Conservation (phyloP, 2,888 invertebrate genomes). For the Heteromurus nitidus region DNA sequence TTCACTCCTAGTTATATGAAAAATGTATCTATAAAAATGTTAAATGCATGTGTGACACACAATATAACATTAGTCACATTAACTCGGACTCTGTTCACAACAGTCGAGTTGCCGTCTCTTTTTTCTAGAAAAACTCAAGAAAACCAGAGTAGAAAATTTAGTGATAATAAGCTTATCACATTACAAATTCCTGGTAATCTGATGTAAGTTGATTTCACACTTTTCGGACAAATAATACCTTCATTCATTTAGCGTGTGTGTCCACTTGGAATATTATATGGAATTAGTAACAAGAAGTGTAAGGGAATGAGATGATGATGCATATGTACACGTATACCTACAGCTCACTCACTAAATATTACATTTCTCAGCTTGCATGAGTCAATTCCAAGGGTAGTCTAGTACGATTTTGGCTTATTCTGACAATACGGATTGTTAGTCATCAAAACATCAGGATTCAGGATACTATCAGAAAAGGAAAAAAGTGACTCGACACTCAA, state of each 20-base stretch:
- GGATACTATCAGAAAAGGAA: neutral
- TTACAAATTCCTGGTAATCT: constrained; percentile 37
- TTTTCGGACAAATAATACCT: constrained; percentile 39
- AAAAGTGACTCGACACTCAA: too few relatives aligned
- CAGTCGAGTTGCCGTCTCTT: neutral
- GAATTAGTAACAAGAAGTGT: neutral
- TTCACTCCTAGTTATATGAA: neutral
- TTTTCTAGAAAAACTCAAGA: neutral
- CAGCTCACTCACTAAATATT: too few relatives aligned
- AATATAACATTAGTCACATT: neutral
- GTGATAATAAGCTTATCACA: constrained; percentile 25
- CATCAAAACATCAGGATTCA: constrained; percentile 34
- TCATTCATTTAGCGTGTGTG: constrained; percentile 8
- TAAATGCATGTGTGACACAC: too few relatives aligned
- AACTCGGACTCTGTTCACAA: neutral
- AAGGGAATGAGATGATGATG: too few relatives aligned
- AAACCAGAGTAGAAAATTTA: neutral
- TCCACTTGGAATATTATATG: too few relatives aligned
- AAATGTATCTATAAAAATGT: neutral
- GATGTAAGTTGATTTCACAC: constrained; percentile 48
- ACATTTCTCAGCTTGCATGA: neutral
- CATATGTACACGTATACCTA: neutral
- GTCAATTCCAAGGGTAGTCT: constrained; percentile 44
- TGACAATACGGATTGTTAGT: too few relatives aligned
- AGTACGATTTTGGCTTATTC: constrained; percentile 44